phyloP scores from a whole-genome alignment of 1,140 invertebrate species.

The Drosophila nigrodunni region DNA sequence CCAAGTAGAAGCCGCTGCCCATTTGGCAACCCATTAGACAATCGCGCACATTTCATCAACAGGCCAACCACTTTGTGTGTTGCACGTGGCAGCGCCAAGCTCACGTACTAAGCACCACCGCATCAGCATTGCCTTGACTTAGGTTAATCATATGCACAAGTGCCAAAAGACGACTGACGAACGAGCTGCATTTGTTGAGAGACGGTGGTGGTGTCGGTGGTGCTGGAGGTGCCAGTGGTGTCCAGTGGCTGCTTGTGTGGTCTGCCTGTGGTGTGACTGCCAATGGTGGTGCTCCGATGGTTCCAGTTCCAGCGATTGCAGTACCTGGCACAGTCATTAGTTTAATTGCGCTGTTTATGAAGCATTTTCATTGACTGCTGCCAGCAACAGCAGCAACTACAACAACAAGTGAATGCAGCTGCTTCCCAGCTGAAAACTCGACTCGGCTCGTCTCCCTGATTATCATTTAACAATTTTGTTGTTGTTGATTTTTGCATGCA shows the following conservation, averaged over 20 bases:
- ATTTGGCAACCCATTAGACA: constrained; percentile 82
- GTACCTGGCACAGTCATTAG: constrained; percentile 75
- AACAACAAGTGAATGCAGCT: constrained; percentile 46
- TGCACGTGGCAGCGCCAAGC: constrained; percentile 58
- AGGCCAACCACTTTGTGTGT: constrained; percentile 35
- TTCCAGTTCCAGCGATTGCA: constrained; percentile 10
- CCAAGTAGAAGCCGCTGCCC: constrained; percentile 38
- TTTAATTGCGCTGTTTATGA: constrained; percentile 82
- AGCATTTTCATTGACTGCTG: constrained; percentile 47
- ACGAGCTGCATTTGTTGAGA: constrained; percentile 33
- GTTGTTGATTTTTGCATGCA: constrained; percentile 53
- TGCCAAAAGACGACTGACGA: constrained; percentile 61
- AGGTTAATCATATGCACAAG: constrained; percentile 78
- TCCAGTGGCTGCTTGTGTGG: constrained; percentile 59
- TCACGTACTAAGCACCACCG: constrained; percentile 25
- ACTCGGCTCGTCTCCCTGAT: constrained; percentile 37
- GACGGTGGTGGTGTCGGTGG: constrained; percentile 50
- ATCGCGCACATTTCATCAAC: constrained; percentile 63
- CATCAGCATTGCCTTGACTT: constrained; percentile 1
- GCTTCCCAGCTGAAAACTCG: constrained; percentile 16
- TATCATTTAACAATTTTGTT: constrained; percentile 58
- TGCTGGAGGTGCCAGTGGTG: neutral
- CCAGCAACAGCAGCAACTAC: constrained; percentile 15
- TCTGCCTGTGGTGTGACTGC: constrained; percentile 33
- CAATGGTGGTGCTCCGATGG: constrained; percentile 38